Base-by-base conservation (phyloP, 2,888 invertebrate species). In the Agriopis leucophaearia region DNA sequence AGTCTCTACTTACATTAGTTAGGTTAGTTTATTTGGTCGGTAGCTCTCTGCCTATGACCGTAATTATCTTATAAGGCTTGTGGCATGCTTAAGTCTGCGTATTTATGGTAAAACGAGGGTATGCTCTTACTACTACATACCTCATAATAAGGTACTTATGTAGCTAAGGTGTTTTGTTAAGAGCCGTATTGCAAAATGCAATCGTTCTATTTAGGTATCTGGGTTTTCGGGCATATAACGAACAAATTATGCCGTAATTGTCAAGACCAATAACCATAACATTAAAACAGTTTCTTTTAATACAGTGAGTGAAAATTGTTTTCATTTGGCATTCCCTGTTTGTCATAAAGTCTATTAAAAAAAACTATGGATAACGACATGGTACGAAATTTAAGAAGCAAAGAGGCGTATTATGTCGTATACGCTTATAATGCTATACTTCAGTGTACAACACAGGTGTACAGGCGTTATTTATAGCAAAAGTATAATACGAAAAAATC, bases 41-140 rank as follows among this genome's bases (percentile, higher is more conserved):
- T 2, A 44, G 42, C 60, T 61, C 61, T 15, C 12, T 1, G 45
- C 7, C 56, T 61, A 65, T 35, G 0, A 35, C 36, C 38, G 56
- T 72, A 70, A 74, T 73, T 59, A 73, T 68, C 58, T 58, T 58
- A 70, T 70, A 65, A 68, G 63, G 64, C 68, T 68, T 71, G 73
- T 44, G 71, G 70, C 51, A 45, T 61, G 54, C 65, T 66, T 66
- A 68, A 66, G 52, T 57, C 55, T 51, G 45, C 47, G 64, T 70
- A 68, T 70, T 71, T 73, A 70, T 68, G 64, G 64, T 66, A 58
- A 63, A 66, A 62, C 65, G 65, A 58, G 67, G 56, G 59, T 67
- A 64, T 51, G 66, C 69, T 65, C 57, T 68, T 66, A 71, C 64
- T 47, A 58, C 16, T 40, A 66, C 50, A 52, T 9, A 13, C n/a